A percentile compares a stretch with the other conserved stretches of the same genome.
Evolutionary conservation across 2,888 invertebrate species (phyloP).

Genomic region (Andricus curvator): DNA sequence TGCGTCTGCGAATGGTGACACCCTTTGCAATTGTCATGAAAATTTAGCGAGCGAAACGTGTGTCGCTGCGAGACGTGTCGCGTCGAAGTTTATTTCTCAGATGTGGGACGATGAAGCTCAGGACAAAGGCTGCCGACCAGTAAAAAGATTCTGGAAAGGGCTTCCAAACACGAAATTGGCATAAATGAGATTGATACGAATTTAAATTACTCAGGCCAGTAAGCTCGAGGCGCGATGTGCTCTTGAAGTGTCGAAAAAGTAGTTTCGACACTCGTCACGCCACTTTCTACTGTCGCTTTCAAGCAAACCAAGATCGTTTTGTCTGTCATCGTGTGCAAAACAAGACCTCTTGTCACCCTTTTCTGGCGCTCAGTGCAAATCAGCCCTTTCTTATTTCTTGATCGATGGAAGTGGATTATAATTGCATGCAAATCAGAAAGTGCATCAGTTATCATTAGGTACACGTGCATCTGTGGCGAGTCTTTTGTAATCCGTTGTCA

Average conservation of each 20-base stretch:
- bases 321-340: constrained; percentile 48
- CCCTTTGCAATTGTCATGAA: constrained; percentile 61
- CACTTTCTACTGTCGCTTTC: constrained; percentile 60
- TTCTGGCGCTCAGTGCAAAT: constrained; percentile 21
- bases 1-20: constrained; percentile 48
- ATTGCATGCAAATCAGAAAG: constrained; percentile 57
- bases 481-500: not conserved
- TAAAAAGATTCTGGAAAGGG: constrained; percentile 31
- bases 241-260: constrained; percentile 44
- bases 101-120: constrained; percentile 14
- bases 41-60: constrained; percentile 61
- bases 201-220: constrained; percentile 71
- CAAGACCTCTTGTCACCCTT: constrained; percentile 43
- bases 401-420: constrained; percentile 58
- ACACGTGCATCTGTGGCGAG: not conserved
- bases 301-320: constrained; percentile 35
- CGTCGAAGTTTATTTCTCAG: constrained; percentile 38
- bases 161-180: constrained; percentile 67
- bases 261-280: constrained; percentile 67
- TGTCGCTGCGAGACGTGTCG: constrained; percentile 51
- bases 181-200: constrained; percentile 78
- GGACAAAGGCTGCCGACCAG: constrained; percentile 18
- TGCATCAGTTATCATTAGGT: constrained; percentile 41
- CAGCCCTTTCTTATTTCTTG: constrained; percentile 35
- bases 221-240: constrained; percentile 52